Evolutionary conservation across 2,797 vertebrate species (phyloP), one percentile per base, ranked within the genome.

Genomic region (Sebastes steindachneri): DNA sequence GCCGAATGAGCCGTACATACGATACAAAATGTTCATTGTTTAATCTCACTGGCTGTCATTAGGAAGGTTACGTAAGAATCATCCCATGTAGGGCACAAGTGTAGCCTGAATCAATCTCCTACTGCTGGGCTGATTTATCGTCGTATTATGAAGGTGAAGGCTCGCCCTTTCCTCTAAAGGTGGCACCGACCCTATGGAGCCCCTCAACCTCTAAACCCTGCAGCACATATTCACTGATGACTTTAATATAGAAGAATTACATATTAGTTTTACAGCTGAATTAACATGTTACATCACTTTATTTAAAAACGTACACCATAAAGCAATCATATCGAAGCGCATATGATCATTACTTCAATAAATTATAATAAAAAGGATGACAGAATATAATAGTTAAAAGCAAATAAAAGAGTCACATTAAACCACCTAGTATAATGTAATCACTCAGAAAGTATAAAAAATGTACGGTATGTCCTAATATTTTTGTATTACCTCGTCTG

Each of bases 91-190:
- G 85, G 77, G 67, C 60, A 73, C 26, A 78, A 76, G 78, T 86
- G 74, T 37, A 74, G 76, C 84, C 80, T 45, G 82, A 89, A 85
- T 90, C 86, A 84, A 81, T 94, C 87, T 77, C 63, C 57, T 64
- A 19, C 72, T 84, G 82, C 88, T 87, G 68, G 85, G 75, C 65
- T 88, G 88, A 93, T 93, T 86, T 88, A 92, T 91, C 35, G 58
- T 65, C 1, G 9, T 51, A 54, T 79, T 77, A 77, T 63, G 79
- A 75, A 84, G 87, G 86, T 81, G 85, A 84, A 81, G 62, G 54
- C 82, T 57, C 9, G n/a, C n/a, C 75, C 73, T 63, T 83, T 76
- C 73, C 79, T 83, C 53, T 31, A 5, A 64, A 33, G 48, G 65
- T 75, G 86, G 58, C 83, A 33, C 26, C 45, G 21, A 80, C 77